Evolutionary conservation across 2,888 invertebrate genomes (phyloP).

Genomic region (Dioctria linearis): DNA sequence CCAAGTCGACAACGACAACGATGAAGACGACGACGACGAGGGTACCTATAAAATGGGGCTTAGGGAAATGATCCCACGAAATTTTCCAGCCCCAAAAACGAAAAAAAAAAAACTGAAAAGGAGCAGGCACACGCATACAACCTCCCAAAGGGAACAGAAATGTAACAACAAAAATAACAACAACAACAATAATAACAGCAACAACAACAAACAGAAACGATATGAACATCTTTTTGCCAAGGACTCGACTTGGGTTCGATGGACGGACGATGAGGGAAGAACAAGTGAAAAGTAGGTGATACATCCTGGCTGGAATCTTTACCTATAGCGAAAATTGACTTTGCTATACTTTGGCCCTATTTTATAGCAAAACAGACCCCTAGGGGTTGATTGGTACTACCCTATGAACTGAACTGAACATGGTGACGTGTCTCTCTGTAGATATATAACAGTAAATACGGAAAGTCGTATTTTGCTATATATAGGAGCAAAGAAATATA

Average conservation of each 20-base stretch:
- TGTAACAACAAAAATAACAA: background rate
- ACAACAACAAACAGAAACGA: constrained; percentile 1
- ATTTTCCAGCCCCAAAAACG: constrained; percentile 27
- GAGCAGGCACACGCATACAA: constrained; percentile 20
- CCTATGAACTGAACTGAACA: constrained; percentile 19
- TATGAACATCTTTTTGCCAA: background rate
- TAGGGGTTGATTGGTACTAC: constrained; percentile 47
- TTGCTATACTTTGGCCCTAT: constrained; percentile 40
- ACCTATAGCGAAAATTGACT: constrained; percentile 21
- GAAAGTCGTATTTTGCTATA: background rate
- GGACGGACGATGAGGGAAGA: constrained; percentile 2
- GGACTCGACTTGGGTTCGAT: constrained; percentile 21
- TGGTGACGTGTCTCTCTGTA: background rate
- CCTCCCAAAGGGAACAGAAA: background rate
- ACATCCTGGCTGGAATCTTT: constrained; percentile 6
- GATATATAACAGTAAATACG: background rate
- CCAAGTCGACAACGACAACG: too few species aligned
- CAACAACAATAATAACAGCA: constrained; percentile 4
- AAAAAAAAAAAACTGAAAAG: background rate
- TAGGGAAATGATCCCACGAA: constrained; percentile 49
- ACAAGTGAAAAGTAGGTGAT: constrained; percentile 39
- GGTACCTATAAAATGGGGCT: constrained; percentile 46
- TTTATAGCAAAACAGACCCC: constrained; percentile 46
- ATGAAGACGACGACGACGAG: constrained; percentile 31
- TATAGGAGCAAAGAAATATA: background rate